phyloP scores from a whole-genome alignment of 2,888 invertebrate genomes.

The Pammene aurita region DNA sequence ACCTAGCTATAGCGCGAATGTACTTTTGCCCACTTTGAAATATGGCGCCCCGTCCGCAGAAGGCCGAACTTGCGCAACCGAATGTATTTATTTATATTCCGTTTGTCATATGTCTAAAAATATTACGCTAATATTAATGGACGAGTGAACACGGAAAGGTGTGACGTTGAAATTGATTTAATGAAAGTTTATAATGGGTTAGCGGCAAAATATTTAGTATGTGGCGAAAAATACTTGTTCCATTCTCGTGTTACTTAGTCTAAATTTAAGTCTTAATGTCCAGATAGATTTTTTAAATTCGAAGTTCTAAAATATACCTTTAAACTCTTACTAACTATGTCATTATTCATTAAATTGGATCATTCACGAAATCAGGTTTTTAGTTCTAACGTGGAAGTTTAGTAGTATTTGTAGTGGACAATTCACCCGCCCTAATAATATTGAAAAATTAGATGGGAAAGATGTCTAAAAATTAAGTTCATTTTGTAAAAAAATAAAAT shows the following conservation, averaged over 20 bases:
- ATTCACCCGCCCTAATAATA: too few relatives aligned
- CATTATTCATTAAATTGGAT: too few relatives aligned
- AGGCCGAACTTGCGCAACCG: conserved; percentile 58
- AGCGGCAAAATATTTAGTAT: not conserved
- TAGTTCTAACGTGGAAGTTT: too few relatives aligned
- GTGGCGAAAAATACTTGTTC: not conserved
- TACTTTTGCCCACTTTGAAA: conserved; percentile 84
- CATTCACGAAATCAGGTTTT: too few relatives aligned
- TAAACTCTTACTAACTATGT: too few relatives aligned
- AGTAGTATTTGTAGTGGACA: too few relatives aligned
- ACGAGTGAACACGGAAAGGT: not conserved
- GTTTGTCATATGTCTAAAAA: conserved; percentile 23
- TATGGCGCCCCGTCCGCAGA: conserved; percentile 65
- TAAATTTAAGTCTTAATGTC: not conserved
- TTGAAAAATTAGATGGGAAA: too few relatives aligned
- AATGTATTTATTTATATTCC: conserved; percentile 26
- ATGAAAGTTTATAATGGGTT: not conserved
- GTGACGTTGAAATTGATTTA: conserved; percentile 1
- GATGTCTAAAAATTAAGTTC: too few relatives aligned
- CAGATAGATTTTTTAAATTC: too few relatives aligned
- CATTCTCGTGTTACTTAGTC: not conserved
- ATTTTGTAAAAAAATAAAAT: too few relatives aligned
- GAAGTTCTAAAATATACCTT: too few relatives aligned
- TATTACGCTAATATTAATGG: conserved; percentile 3
- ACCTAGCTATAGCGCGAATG: conserved; percentile 82